These are phyloP conservation scores for Pachyrhynchus sulphureomaculatus DNA, from an alignment of 1,140 invertebrate genomes.

Conservation along the genomic window DNA sequence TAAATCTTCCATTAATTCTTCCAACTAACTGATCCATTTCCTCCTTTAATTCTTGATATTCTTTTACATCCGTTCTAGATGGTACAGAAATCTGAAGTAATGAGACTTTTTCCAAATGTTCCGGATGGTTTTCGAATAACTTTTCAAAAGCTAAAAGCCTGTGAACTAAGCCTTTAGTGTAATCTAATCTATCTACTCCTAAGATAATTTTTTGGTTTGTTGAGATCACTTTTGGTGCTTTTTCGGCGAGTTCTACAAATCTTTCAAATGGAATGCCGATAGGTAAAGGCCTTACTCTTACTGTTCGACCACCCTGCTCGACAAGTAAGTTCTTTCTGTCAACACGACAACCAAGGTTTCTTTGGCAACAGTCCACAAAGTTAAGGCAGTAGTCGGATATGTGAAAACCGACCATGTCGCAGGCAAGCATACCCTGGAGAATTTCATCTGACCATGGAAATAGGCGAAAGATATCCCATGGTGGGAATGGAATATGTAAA, in stretches of 20 bases:
- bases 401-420: constrained; percentile 90
- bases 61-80: constrained; percentile 85
- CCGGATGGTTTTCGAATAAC: constrained; percentile 80
- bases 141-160: constrained; percentile 82
- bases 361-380: constrained; percentile 88
- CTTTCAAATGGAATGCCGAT: constrained; percentile 87
- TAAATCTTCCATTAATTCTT: constrained; percentile 82
- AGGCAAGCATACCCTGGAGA: constrained; percentile 85
- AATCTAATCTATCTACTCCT: constrained; percentile 86
- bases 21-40: constrained; percentile 89
- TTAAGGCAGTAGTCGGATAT: constrained; percentile 90
- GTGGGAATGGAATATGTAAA: constrained; percentile 89
- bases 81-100: constrained; percentile 85
- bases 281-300: constrained; percentile 77
- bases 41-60: constrained; percentile 88
- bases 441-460: constrained; percentile 91
- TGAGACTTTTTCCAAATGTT: constrained; percentile 81
- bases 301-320: constrained; percentile 81
- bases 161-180: constrained; percentile 87
- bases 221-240: constrained; percentile 68
- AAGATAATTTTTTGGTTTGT: constrained; percentile 79
- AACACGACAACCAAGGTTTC: constrained; percentile 82
- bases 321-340: constrained; percentile 84
- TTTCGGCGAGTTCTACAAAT: constrained; percentile 79
- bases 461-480: constrained; percentile 88